Evolutionary conservation across 2,888 invertebrate species (phyloP).

Genomic region (Lithophane socia): DNA sequence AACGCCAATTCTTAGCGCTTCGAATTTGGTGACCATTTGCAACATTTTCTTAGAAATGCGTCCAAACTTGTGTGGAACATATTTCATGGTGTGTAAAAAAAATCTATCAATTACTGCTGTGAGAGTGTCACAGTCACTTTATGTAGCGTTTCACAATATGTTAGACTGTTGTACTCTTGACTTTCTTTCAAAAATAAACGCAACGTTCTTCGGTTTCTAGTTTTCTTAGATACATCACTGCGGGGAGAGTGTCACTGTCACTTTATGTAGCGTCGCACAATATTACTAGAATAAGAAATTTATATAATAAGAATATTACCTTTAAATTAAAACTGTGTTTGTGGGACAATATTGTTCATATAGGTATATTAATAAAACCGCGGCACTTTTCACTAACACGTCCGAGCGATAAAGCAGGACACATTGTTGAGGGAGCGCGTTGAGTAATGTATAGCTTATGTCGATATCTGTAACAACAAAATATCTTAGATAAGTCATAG

Average conservation of each 20-base stretch:
- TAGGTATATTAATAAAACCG: neutral
- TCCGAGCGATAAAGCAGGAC: neutral
- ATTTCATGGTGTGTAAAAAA: too few relatives aligned
- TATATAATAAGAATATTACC: too few relatives aligned
- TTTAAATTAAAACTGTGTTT: neutral
- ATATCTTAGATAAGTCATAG: neutral
- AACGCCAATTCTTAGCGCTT: too few relatives aligned
- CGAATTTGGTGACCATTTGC: too few relatives aligned
- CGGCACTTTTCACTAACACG: neutral
- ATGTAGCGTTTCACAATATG: too few relatives aligned
- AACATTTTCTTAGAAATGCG: too few relatives aligned
- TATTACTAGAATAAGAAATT: too few relatives aligned
- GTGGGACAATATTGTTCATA: neutral
- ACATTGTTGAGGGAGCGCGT: neutral
- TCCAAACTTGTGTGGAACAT: too few relatives aligned
- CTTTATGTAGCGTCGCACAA: neutral
- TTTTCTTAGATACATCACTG: neutral
- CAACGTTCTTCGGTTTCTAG: conserved; percentile 12
- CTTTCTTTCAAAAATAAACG: neutral
- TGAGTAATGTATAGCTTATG: neutral
- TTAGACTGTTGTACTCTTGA: too few relatives aligned
- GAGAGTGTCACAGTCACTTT: too few relatives aligned
- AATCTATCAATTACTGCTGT: too few relatives aligned
- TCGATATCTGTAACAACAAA: conserved; percentile 2
- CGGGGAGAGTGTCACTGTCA: neutral